Evolutionary conservation across 2,113 vertebrate genomes (phyloP), one percentile per base, ranked within the genome.

Genomic region (Calidris pugnax): DNA sequence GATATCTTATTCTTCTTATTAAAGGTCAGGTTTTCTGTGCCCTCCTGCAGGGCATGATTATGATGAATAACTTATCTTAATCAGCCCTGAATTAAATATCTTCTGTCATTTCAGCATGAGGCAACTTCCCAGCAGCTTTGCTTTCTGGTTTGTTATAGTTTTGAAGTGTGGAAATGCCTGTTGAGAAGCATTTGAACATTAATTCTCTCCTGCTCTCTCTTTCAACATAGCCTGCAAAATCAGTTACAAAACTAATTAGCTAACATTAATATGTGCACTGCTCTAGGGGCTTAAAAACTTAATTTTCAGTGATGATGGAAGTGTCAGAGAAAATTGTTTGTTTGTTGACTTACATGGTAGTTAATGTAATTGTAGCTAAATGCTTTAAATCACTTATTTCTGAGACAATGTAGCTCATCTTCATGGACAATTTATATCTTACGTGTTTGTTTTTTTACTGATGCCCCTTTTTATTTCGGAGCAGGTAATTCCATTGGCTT

Each of bases 231-330:
- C 82, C 94, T 94, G 74, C 87, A 81, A 97, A 97, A 96, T 96
- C 95, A 79, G 93, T 96, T 92, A 87, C 93, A 97, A 94, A 96
- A 92, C 93, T 97, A 96, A 97, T 97, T 97, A 97, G 95, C 93
- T 92, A 71, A 69, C 96, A 74, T 97, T 95, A 96, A 96, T 97
- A 96, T 77, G 67, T 91, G 93, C 76, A 57, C 66, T 82, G 95
- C 97, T 97, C 87, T 59, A 92, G 94, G 97, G 97, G 92, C 84
- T 89, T 82, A 71, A 92, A 97, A 97, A 96, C 95, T 96, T 87
- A 74, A 97, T 97, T 97, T 97, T 96, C 94, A 66, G 80, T 76
- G 94, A 89, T 96, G 96, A 97, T 97, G 90, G 89, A 97, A 96
- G 95, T 33, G 23, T 87, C 94, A 63, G 74, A 80, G 85, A 89